Conservation (phyloP, 1,140 invertebrate genomes). For the Tyrophagus putrescentiae region DNA sequence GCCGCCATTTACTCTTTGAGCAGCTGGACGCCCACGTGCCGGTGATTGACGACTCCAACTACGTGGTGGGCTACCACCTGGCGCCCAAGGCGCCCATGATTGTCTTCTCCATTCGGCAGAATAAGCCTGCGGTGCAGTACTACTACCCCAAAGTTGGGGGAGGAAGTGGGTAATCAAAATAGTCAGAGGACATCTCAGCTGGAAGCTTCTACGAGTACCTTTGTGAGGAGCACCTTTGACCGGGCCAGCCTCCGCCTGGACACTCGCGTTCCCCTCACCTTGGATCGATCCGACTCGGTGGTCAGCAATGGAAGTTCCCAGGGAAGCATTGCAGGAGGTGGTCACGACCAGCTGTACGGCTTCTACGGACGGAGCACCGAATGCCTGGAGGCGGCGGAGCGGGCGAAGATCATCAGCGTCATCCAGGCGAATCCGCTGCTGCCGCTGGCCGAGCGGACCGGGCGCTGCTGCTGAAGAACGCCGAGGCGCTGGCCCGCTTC, state of each 20-base stretch:
- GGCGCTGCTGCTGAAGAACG: conserved; percentile 82
- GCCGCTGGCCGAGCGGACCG: conserved; percentile 37
- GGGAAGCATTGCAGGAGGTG: background rate
- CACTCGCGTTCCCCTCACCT: conserved; percentile 8
- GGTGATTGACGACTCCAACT: background rate
- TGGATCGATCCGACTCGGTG: background rate
- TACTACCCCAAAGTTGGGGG: conserved; percentile 1
- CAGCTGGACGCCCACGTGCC: background rate
- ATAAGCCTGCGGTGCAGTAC: background rate
- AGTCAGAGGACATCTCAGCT: background rate
- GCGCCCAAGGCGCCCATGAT: background rate
- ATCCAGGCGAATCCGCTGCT: conserved; percentile 24
- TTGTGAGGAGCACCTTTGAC: background rate
- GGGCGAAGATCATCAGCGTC: conserved; percentile 11
- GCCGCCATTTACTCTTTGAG: background rate
- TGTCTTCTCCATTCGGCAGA: background rate
- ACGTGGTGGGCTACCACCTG: background rate
- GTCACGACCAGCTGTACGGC: background rate
- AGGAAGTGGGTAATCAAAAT: no score
- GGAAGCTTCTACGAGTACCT: background rate
- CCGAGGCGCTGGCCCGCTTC: conserved; percentile 69
- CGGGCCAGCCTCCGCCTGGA: conserved; percentile 1
- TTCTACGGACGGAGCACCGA: background rate
- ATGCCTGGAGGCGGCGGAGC: conserved; percentile 1
- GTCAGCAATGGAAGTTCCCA: background rate